A percentile compares a stretch with the other conserved stretches of the same genome.
phyloP scores from a whole-genome alignment of 2,888 invertebrate species.

The Coronaproctus castanopsis region DNA sequence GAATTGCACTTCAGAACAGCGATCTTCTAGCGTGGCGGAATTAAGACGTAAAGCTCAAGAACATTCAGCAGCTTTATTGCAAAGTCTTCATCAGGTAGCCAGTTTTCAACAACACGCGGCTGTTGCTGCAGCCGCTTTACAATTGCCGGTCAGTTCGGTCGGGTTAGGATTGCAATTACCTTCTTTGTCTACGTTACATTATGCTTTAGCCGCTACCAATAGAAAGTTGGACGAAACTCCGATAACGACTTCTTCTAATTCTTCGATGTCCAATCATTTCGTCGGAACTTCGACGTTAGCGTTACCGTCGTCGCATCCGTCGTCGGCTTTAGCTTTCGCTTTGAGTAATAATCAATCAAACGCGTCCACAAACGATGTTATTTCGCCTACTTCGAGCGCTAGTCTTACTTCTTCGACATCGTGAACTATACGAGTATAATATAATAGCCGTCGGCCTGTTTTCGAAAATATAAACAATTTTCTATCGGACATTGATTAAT shows the following conservation, averaged over 20 bases:
- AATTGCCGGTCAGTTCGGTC: constrained; percentile 19
- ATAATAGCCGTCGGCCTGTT: too few species aligned
- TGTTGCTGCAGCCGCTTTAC: constrained; percentile 23
- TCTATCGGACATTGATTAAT: too few species aligned
- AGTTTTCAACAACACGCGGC: constrained; percentile 35
- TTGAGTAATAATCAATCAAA: not conserved
- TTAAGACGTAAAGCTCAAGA: constrained; percentile 82
- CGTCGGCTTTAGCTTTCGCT: constrained; percentile 26
- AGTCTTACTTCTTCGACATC: not conserved
- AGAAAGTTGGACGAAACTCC: too few species aligned
- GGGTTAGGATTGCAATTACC: constrained; percentile 21
- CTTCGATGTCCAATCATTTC: constrained; percentile 12
- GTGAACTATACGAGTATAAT: constrained; percentile 3
- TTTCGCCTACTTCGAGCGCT: too few species aligned
- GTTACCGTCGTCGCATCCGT: constrained; percentile 31
- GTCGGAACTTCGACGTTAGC: constrained; percentile 26
- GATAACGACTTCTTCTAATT: constrained; percentile 20
- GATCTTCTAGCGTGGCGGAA: constrained; percentile 67
- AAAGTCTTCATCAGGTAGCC: constrained; percentile 45
- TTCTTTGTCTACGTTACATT: constrained; percentile 23
- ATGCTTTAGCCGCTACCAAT: constrained; percentile 19
- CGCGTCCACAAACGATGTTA: too few species aligned
- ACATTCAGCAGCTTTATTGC: constrained; percentile 62
- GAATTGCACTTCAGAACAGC: constrained; percentile 27
- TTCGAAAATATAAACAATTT: too few species aligned